Conservation (phyloP, 1,140 invertebrate species). For the Drosophila pallidifrons region DNA sequence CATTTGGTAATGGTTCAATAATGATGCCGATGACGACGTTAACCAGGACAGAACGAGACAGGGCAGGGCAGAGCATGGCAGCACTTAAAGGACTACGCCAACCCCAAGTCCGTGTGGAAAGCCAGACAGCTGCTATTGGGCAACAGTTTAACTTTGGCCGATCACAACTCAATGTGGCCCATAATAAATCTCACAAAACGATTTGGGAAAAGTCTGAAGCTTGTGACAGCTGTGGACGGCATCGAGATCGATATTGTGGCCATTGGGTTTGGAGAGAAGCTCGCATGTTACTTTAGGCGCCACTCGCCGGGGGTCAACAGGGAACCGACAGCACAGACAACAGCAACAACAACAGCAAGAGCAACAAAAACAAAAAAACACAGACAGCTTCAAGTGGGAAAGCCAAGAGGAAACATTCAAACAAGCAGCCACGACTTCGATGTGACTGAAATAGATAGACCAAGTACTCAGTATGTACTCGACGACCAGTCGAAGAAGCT, state of each 20-base stretch:
- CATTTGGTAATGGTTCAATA: constrained; percentile 80
- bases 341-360: background rate
- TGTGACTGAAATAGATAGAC: constrained; percentile 75
- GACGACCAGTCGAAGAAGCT: constrained; percentile 28
- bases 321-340: constrained; percentile 7
- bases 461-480: background rate
- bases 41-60: background rate
- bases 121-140: constrained; percentile 53
- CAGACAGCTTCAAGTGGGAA: constrained; percentile 50
- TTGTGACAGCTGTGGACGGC: constrained; percentile 43
- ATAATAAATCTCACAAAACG: constrained; percentile 55
- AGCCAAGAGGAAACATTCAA: constrained; percentile 56
- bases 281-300: constrained; percentile 70
- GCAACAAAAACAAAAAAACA: constrained; percentile 37
- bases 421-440: constrained; percentile 76
- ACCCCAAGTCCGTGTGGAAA: constrained; percentile 52
- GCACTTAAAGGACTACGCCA: constrained; percentile 61
- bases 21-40: constrained; percentile 46
- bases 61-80: constrained; percentile 15
- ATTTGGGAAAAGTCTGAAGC: constrained; percentile 17
- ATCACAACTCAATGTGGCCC: background rate
- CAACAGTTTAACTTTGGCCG: constrained; percentile 25
- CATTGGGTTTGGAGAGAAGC: constrained; percentile 5
- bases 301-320: constrained; percentile 71
- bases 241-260: background rate